Evolutionary conservation across 1,140 invertebrate genomes (phyloP), one percentile per base, ranked within the genome.

Genomic region (Cardiocondyla obscurior): DNA sequence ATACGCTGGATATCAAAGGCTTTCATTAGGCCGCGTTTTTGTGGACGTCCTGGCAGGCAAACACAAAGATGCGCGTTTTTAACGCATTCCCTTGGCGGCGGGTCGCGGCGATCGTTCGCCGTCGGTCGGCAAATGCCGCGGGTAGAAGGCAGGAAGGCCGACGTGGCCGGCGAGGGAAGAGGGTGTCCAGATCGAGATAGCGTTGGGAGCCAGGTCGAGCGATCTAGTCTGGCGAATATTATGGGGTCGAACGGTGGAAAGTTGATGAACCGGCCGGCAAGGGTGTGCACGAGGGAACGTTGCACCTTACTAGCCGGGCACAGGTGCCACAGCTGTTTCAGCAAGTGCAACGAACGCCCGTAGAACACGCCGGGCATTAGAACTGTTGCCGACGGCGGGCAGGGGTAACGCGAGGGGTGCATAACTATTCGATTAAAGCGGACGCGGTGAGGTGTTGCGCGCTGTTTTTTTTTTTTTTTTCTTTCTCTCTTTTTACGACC

Each of bases 271-370:
- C 19, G 67, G 42, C 58, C 58, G 79, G 46, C 65, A 77, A 83
- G 84, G 82, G 85, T 82, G 79, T 74, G 70, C 58, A 77, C 73
- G 85, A 65, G 81, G 84, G 89, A 90, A 90, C 87, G 90, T 91
- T 93, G 90, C 91, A 92, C 92, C 92, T 93, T 93, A 92, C 90
- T 39, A 64, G 81, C 82, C 82, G 46, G 60, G 51, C 91, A 92
- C 92, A 93, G 92, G 92, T 93, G 92, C 89, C 86, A 88, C 91
- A 93, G 92, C 91, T 93, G 92, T 92, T 89, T 84, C 90, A 90
- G 89, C 92, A 93, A 93, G 92, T 93, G 92, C 90, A 92, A 90
- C 88, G 88, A 88, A 90, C 88, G 85, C 83, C 86, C 82, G 55
- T 90, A 90, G 90, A 91, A 79, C 88, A 86, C 86, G 88, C 82